These are phyloP conservation scores for Drosophila melanica DNA, from an alignment of 1,140 invertebrate species.

Conservation along the genomic window DNA sequence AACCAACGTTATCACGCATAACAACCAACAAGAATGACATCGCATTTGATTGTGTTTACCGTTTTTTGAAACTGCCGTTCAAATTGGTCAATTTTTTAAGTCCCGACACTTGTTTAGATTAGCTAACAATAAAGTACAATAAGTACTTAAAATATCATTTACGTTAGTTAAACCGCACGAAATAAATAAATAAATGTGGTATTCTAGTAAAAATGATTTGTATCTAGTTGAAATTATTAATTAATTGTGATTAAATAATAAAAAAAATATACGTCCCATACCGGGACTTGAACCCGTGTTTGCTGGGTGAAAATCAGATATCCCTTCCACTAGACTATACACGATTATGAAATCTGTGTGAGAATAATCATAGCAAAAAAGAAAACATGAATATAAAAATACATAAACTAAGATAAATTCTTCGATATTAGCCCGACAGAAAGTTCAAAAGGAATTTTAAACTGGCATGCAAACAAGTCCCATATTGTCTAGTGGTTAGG, in stretches of 20 bases:
- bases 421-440: not conserved
- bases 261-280: slow-evolving; percentile 89
- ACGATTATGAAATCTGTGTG: slow-evolving; percentile 63
- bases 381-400: not conserved
- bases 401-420: no score
- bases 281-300: slow-evolving; percentile 94
- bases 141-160: slow-evolving; percentile 8
- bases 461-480: slow-evolving; percentile 52
- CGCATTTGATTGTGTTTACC: slow-evolving; percentile 25
- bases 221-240: not conserved
- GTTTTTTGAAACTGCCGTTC: not conserved
- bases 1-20: slow-evolving; percentile 28
- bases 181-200: not conserved
- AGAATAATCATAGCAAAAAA: not conserved
- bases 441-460: not conserved
- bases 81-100: slow-evolving; percentile 47
- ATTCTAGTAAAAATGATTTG: not conserved
- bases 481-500: slow-evolving; percentile 91
- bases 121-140: slow-evolving; percentile 16
- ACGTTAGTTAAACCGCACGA: not conserved
- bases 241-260: no score
- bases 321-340: slow-evolving; percentile 92
- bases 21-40: slow-evolving; percentile 27
- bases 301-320: slow-evolving; percentile 93
- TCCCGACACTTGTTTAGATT: slow-evolving; percentile 13